Evolutionary conservation across 2,113 vertebrate genomes (phyloP).

Genomic region (Coreoperca whiteheadi): DNA sequence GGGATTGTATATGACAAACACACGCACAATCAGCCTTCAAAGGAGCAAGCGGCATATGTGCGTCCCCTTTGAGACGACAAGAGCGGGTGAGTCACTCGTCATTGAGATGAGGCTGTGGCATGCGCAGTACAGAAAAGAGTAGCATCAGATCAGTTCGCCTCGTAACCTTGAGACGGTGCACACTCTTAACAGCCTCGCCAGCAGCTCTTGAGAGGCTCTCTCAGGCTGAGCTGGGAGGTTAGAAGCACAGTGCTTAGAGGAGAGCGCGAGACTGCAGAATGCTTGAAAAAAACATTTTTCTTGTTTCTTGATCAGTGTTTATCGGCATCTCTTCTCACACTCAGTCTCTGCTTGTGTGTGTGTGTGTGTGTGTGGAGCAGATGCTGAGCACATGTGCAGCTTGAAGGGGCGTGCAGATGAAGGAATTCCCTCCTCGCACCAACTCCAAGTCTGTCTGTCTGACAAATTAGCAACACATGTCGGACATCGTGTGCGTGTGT

Average conservation of each 20-base stretch:
- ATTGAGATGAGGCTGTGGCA: constrained; percentile 21
- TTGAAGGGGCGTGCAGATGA: constrained; percentile 64
- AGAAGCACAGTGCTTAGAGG: constrained; percentile 38
- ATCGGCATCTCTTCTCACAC: constrained; percentile 41
- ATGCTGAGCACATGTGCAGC: constrained; percentile 77
- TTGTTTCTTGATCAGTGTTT: constrained; percentile 62
- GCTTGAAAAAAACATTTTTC: constrained; percentile 50
- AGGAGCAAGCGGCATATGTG: constrained; percentile 4
- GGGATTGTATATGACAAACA: constrained; percentile 39
- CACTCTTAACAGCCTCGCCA: constrained; percentile 18
- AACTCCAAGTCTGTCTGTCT: constrained; percentile 70
- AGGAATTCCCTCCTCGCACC: constrained; percentile 79
- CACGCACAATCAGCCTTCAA: constrained; percentile 46
- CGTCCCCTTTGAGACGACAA: constrained; percentile 18
- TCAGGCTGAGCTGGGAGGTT: constrained; percentile 43
- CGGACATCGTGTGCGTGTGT: not conserved
- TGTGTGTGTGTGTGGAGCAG: constrained; percentile 57
- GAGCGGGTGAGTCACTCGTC: constrained; percentile 21
- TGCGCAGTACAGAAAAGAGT: constrained; percentile 38
- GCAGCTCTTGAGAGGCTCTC: constrained; percentile 31
- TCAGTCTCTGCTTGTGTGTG: constrained; percentile 3
- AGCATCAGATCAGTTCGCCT: constrained; percentile 16
- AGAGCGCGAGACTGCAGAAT: constrained; percentile 22
- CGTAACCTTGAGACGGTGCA: constrained; percentile 29
- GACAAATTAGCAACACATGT: constrained; percentile 75